Conservation (phyloP, 1,140 invertebrate genomes). For the Adelges cooleyi region DNA sequence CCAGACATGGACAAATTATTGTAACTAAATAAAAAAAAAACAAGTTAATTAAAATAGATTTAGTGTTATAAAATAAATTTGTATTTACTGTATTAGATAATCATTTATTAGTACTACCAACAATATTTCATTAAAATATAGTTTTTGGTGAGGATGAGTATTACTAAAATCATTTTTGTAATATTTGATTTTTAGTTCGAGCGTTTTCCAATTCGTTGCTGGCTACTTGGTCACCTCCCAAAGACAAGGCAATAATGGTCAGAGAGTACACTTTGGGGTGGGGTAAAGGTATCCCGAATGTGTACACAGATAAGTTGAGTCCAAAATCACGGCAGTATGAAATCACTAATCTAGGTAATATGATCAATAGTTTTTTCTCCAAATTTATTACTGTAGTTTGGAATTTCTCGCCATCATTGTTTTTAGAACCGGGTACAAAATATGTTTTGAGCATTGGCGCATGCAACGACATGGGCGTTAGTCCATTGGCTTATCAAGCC, state of each 20-base stretch:
- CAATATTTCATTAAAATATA: too few relatives aligned
- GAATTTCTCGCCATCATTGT: too few relatives aligned
- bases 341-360: conserved; percentile 65
- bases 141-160: too few relatives aligned
- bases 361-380: neutral
- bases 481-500: conserved; percentile 81
- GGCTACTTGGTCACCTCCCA: conserved; percentile 72
- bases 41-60: too few relatives aligned
- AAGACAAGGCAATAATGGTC: conserved; percentile 66
- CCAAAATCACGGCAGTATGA: conserved; percentile 64
- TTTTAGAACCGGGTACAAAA: conserved; percentile 77
- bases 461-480: conserved; percentile 79
- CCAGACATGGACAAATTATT: too few relatives aligned
- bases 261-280: conserved; percentile 87
- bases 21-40: too few relatives aligned
- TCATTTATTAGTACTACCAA: too few relatives aligned
- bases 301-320: conserved; percentile 57
- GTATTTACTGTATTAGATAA: too few relatives aligned
- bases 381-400: too few relatives aligned
- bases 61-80: too few relatives aligned
- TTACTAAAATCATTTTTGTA: too few relatives aligned
- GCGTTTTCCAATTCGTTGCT: conserved; percentile 69
- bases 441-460: conserved; percentile 92
- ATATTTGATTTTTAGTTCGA: too few relatives aligned
- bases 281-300: conserved; percentile 89